Evolutionary conservation across 1,140 invertebrate genomes (phyloP).

Genomic region (Pararge aegeria): DNA sequence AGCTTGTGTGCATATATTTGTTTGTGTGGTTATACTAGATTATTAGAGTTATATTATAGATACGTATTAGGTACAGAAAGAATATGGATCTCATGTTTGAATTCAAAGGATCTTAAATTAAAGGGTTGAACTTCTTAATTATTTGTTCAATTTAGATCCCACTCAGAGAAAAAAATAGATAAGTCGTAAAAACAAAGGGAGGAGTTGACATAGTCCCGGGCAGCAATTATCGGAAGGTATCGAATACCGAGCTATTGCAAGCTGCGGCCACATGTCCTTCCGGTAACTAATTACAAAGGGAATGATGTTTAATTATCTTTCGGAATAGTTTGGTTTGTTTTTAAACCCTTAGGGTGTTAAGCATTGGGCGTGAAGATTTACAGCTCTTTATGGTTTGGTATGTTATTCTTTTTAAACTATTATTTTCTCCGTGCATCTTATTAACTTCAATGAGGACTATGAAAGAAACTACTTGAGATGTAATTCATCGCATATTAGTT

Average conservation of each 20-base stretch:
- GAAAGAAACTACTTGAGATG: too few species aligned
- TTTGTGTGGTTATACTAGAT: too few species aligned
- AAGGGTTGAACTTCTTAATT: too few species aligned
- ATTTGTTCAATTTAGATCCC: not conserved
- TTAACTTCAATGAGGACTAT: too few species aligned
- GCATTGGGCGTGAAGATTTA: slow-evolving; percentile 25
- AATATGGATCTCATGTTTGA: too few species aligned
- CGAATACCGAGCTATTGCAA: slow-evolving; percentile 43
- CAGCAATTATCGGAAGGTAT: slow-evolving; percentile 39
- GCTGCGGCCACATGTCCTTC: slow-evolving; percentile 54
- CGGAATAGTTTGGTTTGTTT: slow-evolving; percentile 34
- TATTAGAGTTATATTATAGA: too few species aligned
- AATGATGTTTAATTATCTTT: slow-evolving; percentile 46
- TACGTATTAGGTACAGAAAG: too few species aligned
- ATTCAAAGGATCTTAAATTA: too few species aligned
- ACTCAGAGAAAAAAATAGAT: slow-evolving; percentile 2
- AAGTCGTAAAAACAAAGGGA: slow-evolving; percentile 15
- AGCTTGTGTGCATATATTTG: too few species aligned
- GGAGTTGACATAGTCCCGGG: slow-evolving; percentile 3
- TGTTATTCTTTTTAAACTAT: not conserved
- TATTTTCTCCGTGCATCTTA: too few species aligned
- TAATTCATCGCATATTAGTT: too few species aligned
- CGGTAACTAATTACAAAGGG: slow-evolving; percentile 53
- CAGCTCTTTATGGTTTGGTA: slow-evolving; percentile 10
- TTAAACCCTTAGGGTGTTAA: slow-evolving; percentile 32